Evolutionary conservation across 2,113 vertebrate genomes (phyloP).

Genomic region (Psittacula cyanocephala): DNA sequence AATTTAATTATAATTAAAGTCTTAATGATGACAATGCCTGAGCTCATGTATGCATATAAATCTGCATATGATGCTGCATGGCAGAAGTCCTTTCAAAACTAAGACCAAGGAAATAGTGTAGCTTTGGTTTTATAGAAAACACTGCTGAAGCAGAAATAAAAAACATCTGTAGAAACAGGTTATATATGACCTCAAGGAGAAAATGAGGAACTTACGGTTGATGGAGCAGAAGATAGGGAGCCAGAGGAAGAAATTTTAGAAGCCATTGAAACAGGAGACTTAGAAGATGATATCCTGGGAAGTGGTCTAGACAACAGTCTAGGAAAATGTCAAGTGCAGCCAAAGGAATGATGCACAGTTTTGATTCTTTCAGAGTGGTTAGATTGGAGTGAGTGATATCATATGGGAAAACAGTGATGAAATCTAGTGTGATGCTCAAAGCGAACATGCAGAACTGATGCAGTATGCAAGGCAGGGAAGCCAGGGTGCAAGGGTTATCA

Average conservation of each 20-base stretch:
- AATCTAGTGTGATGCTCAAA: background rate
- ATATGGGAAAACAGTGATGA: background rate
- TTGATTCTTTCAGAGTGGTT: background rate
- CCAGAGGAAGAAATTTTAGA: background rate
- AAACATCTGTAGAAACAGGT: background rate
- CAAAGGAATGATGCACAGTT: background rate
- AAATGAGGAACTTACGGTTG: background rate
- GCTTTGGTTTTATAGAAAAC: background rate
- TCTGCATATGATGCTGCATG: background rate
- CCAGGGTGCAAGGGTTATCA: background rate
- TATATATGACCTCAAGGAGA: background rate
- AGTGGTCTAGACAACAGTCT: background rate
- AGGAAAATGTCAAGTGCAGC: background rate
- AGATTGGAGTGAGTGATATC: background rate
- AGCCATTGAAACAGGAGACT: background rate
- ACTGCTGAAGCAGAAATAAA: background rate
- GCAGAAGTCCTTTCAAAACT: background rate
- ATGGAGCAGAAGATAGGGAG: rapidly evolving
- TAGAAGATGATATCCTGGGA: background rate
- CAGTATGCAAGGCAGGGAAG: background rate
- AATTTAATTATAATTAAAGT: background rate
- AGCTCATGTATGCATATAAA: background rate
- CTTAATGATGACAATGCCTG: background rate
- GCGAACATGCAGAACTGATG: background rate
- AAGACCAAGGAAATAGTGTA: background rate